Percentiles rank a stretch among this genome's conserved stretches.
Evolutionary conservation across 1,140 invertebrate genomes (phyloP).

Genomic region (Euura saliciscinereae): DNA sequence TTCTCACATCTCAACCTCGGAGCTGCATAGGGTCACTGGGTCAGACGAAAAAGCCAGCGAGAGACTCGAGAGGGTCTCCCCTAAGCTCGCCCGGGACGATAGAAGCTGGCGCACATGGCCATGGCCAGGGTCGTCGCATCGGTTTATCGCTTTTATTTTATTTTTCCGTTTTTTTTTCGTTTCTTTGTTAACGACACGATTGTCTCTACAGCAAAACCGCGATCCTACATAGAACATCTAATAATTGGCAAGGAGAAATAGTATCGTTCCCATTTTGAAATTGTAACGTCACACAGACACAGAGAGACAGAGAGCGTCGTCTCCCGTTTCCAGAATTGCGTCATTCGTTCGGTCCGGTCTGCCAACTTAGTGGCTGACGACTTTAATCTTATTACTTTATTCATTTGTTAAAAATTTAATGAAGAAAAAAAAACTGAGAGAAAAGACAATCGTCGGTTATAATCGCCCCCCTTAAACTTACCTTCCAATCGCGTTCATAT

Average conservation of each 20-base stretch:
- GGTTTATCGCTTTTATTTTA: too few relatives aligned
- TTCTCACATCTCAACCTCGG: not conserved
- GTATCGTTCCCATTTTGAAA: too few relatives aligned
- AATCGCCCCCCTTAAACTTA: conserved; percentile 36
- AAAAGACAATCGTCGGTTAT: not conserved
- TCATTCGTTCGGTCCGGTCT: not conserved
- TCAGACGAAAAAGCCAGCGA: conserved; percentile 36
- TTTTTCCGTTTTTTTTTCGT: too few relatives aligned
- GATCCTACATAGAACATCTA: too few relatives aligned
- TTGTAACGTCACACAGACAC: too few relatives aligned
- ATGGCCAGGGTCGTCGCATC: too few relatives aligned
- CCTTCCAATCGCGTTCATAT: conserved; percentile 59
- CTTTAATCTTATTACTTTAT: not conserved
- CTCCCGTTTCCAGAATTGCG: not conserved
- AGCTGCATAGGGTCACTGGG: conserved; percentile 51
- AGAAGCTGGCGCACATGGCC: conserved; percentile 42
- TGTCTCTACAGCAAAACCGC: too few relatives aligned
- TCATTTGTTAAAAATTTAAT: too few relatives aligned
- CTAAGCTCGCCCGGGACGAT: conserved; percentile 9
- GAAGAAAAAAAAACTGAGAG: too few relatives aligned
- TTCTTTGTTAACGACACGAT: too few relatives aligned
- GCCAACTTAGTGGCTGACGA: not conserved
- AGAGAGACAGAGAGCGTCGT: too few relatives aligned
- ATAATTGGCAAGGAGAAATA: too few relatives aligned
- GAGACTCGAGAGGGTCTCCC: conserved; percentile 10